Evolutionary conservation across 2,113 vertebrate genomes (phyloP).

Genomic region (Gadus chalcogrammus): DNA sequence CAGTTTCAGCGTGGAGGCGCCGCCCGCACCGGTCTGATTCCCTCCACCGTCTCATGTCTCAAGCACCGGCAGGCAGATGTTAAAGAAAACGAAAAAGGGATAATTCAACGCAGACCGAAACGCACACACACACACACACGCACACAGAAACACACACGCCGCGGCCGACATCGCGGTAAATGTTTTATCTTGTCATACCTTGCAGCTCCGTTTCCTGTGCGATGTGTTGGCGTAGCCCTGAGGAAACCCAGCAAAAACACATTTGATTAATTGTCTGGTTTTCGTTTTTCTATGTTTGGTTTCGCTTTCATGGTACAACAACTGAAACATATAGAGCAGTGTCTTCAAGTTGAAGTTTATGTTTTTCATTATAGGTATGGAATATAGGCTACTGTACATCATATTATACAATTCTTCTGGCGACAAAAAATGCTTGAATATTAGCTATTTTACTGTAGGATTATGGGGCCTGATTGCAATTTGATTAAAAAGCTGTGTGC

Average conservation of each 20-base stretch:
- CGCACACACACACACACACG: too few species aligned
- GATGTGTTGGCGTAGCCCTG: slow-evolving; percentile 9
- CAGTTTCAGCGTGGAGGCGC: slow-evolving; percentile 31
- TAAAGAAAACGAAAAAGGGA: slow-evolving; percentile 43
- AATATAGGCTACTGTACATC: too few species aligned
- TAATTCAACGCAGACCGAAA: slow-evolving; percentile 10
- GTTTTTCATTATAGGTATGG: too few species aligned
- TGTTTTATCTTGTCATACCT: background rate
- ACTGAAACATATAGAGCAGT: background rate
- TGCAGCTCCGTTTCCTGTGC: slow-evolving; percentile 2
- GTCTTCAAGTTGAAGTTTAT: slow-evolving; percentile 6
- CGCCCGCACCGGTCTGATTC: slow-evolving; percentile 43
- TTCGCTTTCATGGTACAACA: background rate
- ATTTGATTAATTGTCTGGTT: slow-evolving; percentile 25
- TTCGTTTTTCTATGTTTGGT: background rate
- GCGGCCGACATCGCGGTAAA: background rate
- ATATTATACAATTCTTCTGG: too few species aligned
- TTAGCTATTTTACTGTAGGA: too few species aligned
- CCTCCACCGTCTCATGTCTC: slow-evolving; percentile 51
- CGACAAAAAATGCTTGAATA: too few species aligned
- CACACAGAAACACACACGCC: too few species aligned
- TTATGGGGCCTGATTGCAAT: too few species aligned
- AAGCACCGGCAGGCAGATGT: slow-evolving; percentile 34
- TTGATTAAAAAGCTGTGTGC: too few species aligned
- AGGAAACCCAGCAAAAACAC: slow-evolving; percentile 27